Conservation (phyloP, 2,113 vertebrate species). For the Naja naja region DNA sequence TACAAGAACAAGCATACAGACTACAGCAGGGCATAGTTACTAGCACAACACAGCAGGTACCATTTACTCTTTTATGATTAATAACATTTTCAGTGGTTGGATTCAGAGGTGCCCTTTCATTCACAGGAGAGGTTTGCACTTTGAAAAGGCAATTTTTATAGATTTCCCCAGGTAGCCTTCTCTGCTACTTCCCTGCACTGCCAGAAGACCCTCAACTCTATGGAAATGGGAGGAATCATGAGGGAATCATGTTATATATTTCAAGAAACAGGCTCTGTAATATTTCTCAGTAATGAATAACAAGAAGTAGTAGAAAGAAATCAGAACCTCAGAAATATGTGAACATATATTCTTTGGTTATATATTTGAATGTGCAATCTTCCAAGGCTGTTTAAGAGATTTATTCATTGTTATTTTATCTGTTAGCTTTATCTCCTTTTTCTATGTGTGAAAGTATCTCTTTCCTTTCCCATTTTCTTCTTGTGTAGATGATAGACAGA, state of each 20-base stretch:
- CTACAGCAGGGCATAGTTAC: slow-evolving; percentile 96
- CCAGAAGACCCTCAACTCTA: background rate
- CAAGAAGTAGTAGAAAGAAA: background rate
- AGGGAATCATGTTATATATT: background rate
- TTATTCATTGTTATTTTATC: background rate
- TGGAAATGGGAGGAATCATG: background rate
- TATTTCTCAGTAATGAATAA: background rate
- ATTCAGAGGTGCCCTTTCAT: background rate
- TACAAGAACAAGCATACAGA: slow-evolving; percentile 93
- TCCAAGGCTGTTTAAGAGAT: slow-evolving; percentile 2
- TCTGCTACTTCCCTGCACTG: background rate
- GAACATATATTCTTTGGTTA: background rate
- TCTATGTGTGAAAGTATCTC: background rate
- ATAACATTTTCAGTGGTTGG: background rate
- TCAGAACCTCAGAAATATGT: background rate
- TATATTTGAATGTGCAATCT: background rate
- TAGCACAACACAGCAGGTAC: slow-evolving; percentile 93
- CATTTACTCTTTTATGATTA: background rate
- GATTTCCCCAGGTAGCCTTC: background rate
- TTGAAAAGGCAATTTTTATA: background rate
- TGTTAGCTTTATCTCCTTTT: background rate
- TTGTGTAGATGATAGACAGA: slow-evolving; percentile 90
- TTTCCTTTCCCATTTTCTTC: slow-evolving; percentile 13
- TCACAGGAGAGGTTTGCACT: background rate
- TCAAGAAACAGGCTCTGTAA: background rate